A percentile compares a stretch with the other conserved stretches of the same genome.
Evolutionary conservation across 2,113 vertebrate genomes (phyloP).

Genomic region (Chamaea fasciata): DNA sequence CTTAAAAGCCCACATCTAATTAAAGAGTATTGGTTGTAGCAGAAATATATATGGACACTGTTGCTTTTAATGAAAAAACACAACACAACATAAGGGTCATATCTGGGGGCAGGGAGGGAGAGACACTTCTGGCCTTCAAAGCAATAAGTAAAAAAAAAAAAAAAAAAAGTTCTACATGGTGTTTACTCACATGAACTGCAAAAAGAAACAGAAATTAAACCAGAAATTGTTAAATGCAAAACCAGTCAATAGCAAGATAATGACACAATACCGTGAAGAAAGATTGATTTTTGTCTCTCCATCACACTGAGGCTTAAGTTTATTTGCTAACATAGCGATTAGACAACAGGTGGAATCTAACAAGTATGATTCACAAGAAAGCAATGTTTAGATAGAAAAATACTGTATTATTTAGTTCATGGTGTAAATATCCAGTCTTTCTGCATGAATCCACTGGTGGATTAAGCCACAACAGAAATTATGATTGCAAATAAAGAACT

Average conservation of each 20-base stretch:
- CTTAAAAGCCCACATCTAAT: not conserved
- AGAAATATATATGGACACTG: not conserved
- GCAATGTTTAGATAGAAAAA: not conserved
- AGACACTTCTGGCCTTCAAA: not conserved
- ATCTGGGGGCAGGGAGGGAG: not conserved
- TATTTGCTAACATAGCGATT: not conserved
- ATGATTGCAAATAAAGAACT: not conserved
- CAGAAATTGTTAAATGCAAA: not conserved
- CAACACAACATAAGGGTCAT: not conserved
- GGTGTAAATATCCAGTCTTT: not conserved
- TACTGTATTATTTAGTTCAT: not conserved
- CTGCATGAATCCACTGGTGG: not conserved
- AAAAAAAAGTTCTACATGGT: not conserved
- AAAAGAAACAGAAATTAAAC: not conserved
- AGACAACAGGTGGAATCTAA: conserved; percentile 7
- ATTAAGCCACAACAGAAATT: not conserved
- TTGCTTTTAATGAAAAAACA: not conserved
- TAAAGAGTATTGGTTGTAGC: not conserved
- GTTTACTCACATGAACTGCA: not conserved
- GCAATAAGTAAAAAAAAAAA: not conserved
- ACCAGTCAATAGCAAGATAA: not conserved
- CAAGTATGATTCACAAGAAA: not conserved
- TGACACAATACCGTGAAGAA: not conserved
- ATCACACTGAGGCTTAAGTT: not conserved
- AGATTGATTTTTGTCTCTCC: not conserved